Base-by-base conservation (phyloP, 2,113 vertebrate species). In the Crotophaga sulcirostris region DNA sequence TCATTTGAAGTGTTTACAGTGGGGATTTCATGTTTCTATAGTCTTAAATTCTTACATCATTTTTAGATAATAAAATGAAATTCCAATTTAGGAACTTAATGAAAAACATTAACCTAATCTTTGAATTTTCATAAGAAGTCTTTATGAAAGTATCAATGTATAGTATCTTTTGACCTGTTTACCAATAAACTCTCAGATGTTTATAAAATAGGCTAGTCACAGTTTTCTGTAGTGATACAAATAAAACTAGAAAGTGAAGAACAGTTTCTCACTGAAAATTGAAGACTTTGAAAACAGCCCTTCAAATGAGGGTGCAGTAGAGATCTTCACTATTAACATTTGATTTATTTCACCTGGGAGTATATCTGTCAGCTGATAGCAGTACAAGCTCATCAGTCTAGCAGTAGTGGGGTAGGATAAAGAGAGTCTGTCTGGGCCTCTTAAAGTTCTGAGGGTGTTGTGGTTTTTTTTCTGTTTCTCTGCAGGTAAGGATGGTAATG, bases 351-450 rank as follows among this genome's bases (percentile, higher is more conserved):
- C 9, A 63, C 23, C 62, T 79, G 72, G 45, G 38, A 20, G 2
- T 7, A 2, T 42, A 66, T 5, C 51, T 63, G 31, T 21, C 58
- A 94, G 54, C 49, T 94, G 90, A 21, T 23, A 63, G 29, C 67
- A 47, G 31, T 59, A 13, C 4, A 34, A 38, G 6, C 34, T 70
- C 14, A 7, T 56, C 47, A 58, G 2, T 4, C 11, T 14, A 7
- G 25, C 34, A 4, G 64, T 1, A 10, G 6, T 33, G 33, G 19
- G 10, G 36, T 2, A 42, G 79, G n/a, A 26, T 51, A 23, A 62
- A 34, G 40, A 5, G n/a, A n/a, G n/a, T n/a, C n/a, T n/a, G 21
- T 7, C 1, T 60, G 19, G 1, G 0, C 0, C 2, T 3, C 3
- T 6, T 7, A 0, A 0, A 3, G 4, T 1, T 15, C 1, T 54